Base-by-base conservation (phyloP, 2,797 vertebrate genomes). In the Zalophus californianus region DNA sequence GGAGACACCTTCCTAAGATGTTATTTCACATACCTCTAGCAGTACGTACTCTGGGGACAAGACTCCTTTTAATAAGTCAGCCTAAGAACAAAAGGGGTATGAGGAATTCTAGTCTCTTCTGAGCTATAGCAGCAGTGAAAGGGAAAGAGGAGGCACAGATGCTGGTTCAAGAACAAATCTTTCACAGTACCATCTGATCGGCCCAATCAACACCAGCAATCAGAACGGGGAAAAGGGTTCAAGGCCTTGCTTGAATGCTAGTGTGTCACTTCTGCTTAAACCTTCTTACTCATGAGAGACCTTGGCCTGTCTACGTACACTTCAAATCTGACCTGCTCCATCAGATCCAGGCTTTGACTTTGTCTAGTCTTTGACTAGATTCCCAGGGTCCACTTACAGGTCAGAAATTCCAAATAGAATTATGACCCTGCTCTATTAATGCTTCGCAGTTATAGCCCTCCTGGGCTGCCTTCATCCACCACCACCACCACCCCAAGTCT, bases 21-120 rank as follows among this genome's bases (percentile, higher is more conserved):
- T 90, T 86, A 92, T 80, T 95, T 80, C 80, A 86, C 54, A 73
- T 73, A 96, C 58, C 44, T 87, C 92, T 88, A 93, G 56, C 88
- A 62, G 20, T 77, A 95, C 89, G 80, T 88, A 86, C 90, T 85
- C 48, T 88, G 35, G 23, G 35, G 82, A 94, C 5, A 93, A 54
- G 73, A 87, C 21, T 92, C 27, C 23, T 86, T 95, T 90, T 87
- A 91, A 50, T 77, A 94, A 90, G 56, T 79, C 62, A 84, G 58
- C 7, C 66, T 87, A 79, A 32, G 16, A 66, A 91, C 70, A 83
- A 90, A 90, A 88, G 64, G 6, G 20, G 12, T 60, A 78, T 75
- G n/a, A 68, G 44, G 82, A 88, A 90, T 68, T 91, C 68, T 54
- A 56, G 56, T 72, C 90, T 93, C 60, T 54, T 89, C 35, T 88